Percentiles rank a stretch among this genome's conserved stretches.
Evolutionary conservation across 1,140 invertebrate genomes (phyloP).

Genomic region (Rhopalosiphum padi): DNA sequence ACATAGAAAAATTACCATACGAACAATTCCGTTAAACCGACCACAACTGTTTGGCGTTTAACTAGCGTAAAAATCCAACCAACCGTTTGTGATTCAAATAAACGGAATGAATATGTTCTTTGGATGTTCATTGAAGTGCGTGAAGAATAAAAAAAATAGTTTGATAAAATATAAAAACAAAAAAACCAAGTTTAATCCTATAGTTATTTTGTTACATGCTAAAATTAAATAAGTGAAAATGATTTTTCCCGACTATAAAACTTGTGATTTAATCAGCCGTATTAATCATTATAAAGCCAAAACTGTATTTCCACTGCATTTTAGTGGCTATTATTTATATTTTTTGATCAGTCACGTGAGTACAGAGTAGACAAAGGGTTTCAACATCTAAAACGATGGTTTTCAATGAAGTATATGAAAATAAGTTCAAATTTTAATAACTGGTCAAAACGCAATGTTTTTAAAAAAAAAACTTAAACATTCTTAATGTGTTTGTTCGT

Average conservation of each 20-base stretch:
- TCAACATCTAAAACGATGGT: not conserved
- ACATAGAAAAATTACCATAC: not conserved
- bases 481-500: not conserved
- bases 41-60: not conserved
- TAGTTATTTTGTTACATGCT: not conserved
- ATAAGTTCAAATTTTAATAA: not conserved
- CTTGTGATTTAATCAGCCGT: not conserved
- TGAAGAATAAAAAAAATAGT: not conserved
- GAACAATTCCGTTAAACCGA: not conserved
- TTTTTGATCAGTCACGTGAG: not conserved
- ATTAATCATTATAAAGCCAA: not conserved
- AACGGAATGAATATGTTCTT: conserved; percentile 2
- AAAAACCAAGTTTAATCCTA: not conserved
- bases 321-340: not conserved
- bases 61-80: not conserved
- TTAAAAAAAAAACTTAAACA: not conserved
- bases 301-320: not conserved
- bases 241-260: not conserved
- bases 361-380: not conserved
- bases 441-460: not conserved
- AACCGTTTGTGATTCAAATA: not conserved
- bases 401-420: not conserved
- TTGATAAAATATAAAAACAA: not conserved
- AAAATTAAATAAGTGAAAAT: conserved; percentile 5
- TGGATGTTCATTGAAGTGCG: not conserved